Evolutionary conservation across 2,113 vertebrate genomes (phyloP), one percentile per base, ranked within the genome.

Genomic region (Garra rufa): DNA sequence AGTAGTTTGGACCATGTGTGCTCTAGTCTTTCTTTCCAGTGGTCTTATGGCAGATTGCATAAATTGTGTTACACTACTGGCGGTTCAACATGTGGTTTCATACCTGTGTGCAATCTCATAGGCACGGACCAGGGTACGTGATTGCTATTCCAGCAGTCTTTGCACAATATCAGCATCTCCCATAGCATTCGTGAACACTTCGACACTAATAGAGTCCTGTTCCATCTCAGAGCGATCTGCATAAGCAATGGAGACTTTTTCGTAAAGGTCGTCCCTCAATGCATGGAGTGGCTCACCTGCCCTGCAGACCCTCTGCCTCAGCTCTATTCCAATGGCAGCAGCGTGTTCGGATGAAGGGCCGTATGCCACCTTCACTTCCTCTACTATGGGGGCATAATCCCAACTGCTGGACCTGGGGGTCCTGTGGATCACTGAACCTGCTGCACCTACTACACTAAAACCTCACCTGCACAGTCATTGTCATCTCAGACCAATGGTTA

Each of bases 391-490:
- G 0, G 17, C 15, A 17, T 88, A 83, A 41, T 75, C 14, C 80
- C 75, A 88, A 0, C 17, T 0, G 8, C 6, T 15, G 19, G 55
- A 77, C 21, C 55, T 81, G 10, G 81, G 71, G 10, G 77, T 84
- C 2, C 55, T 81, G 52, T 84, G 44, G 0, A 84, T 38, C 9
- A 59, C 94, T 94, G 89, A 70, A 59, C 87, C 81, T 63, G 69
- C 50, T 38, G 14, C 38, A 15, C 69, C 74, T 14, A 76, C 30
- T 75, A 44, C 15, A 44, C 30, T n/a, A 70, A 4, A 85, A 79
- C 38, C 41, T 46, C 9, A 79, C 14, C 38, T 79, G 65, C 9
- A 59, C 46, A 13, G 57, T 4, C 30, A 69, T 21, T 10, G n/a
- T 71, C 21, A 38, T 63, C n/a, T 46, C 50, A 59, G 67, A 78